Evolutionary conservation across 2,113 vertebrate species (phyloP).

Genomic region (Martes martes): DNA sequence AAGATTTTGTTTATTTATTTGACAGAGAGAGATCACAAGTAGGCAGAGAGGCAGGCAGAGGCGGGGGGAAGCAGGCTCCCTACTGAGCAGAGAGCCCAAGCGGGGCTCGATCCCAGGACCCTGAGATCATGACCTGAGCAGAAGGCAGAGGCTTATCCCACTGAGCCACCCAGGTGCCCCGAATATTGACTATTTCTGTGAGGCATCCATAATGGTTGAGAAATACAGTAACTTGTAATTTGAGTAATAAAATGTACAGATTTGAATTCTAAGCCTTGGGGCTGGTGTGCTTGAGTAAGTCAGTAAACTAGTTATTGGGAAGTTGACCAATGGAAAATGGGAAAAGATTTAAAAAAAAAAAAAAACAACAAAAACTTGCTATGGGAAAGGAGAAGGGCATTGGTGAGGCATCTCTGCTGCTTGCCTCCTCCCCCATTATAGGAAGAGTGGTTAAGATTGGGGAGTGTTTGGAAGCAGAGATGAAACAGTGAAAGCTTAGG

Average conservation of each 20-base stretch:
- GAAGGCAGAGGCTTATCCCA: too few species aligned
- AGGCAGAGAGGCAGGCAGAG: too few species aligned
- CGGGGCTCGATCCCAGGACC: too few species aligned
- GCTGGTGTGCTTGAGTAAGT: neutral
- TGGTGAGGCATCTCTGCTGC: neutral
- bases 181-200: neutral
- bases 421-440: neutral
- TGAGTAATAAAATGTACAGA: neutral
- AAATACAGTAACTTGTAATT: neutral
- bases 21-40: too few species aligned
- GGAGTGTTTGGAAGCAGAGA: neutral
- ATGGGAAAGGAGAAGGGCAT: neutral
- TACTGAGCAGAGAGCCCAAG: too few species aligned
- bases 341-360: neutral
- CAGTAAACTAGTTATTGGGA: neutral
- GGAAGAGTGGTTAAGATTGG: neutral
- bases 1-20: too few species aligned
- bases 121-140: too few species aligned
- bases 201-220: neutral
- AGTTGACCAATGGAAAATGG: neutral
- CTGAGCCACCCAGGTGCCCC: too few species aligned
- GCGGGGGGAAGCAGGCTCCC: too few species aligned
- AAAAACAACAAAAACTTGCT: neutral
- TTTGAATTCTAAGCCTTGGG: neutral
- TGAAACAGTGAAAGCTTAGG: neutral